Conservation (phyloP, 2,797 vertebrate genomes). For the Anabacerthia variegaticeps region DNA sequence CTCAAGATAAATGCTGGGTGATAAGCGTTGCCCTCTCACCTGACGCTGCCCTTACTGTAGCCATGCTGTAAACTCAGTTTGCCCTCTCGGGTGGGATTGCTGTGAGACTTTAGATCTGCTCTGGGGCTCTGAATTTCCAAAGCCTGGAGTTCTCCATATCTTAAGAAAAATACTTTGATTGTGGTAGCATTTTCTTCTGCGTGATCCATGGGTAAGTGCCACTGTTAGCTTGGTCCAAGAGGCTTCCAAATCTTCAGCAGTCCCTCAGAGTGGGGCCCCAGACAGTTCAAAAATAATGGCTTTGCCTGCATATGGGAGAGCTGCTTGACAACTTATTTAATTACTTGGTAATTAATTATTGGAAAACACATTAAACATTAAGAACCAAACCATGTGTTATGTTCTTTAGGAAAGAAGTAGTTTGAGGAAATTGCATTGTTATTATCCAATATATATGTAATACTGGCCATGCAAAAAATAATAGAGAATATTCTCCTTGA, state of each 20-base stretch:
- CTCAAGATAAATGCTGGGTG: neutral
- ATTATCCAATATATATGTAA: neutral
- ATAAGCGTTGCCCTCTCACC: neutral
- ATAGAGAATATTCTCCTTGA: neutral
- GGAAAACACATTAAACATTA: neutral
- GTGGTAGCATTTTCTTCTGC: neutral
- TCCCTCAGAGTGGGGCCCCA: neutral
- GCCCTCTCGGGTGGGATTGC: neutral
- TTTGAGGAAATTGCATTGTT: neutral
- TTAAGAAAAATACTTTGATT: neutral
- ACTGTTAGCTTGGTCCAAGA: neutral
- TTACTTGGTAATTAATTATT: neutral
- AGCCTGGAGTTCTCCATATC: neutral
- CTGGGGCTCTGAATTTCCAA: neutral
- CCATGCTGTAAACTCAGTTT: rapidly evolving
- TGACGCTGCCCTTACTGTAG: neutral
- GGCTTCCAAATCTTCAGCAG: neutral
- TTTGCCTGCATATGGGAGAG: neutral
- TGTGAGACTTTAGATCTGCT: neutral
- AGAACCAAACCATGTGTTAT: neutral
- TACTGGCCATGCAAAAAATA: neutral
- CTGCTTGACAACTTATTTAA: neutral
- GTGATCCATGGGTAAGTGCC: neutral
- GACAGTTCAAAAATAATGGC: neutral
- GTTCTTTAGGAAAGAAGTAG: neutral